phyloP scores from a whole-genome alignment of 2,888 invertebrate species.

The Meiosimyza decipiens region DNA sequence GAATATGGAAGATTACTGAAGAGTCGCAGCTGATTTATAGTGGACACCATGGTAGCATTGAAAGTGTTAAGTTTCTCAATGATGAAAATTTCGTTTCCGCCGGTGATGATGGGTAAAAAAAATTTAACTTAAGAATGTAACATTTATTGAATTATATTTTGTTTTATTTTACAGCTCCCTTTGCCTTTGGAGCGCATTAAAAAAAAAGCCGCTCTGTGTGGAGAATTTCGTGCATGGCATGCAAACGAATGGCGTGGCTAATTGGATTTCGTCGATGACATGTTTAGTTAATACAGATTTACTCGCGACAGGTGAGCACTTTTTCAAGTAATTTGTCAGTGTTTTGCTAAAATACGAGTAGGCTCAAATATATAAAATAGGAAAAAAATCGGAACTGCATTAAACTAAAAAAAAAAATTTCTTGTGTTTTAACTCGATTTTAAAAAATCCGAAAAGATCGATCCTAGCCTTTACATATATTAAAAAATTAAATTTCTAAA shows the following conservation, averaged over 20 bases:
- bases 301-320: slow-evolving; percentile 79
- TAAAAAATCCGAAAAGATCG: too few species aligned
- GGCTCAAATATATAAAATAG: too few species aligned
- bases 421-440: too few species aligned
- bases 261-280: slow-evolving; percentile 89
- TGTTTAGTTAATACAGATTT: slow-evolving; percentile 88
- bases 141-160: background rate
- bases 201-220: slow-evolving; percentile 85
- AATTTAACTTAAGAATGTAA: background rate
- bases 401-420: too few species aligned
- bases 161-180: slow-evolving; percentile 68
- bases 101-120: slow-evolving; percentile 84
- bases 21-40: slow-evolving; percentile 96
- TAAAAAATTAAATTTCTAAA: too few species aligned
- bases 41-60: slow-evolving; percentile 84
- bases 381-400: too few species aligned
- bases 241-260: slow-evolving; percentile 75
- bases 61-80: slow-evolving; percentile 89
- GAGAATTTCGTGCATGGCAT: slow-evolving; percentile 80
- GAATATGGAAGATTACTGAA: slow-evolving; percentile 97
- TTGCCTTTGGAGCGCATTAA: slow-evolving; percentile 83
- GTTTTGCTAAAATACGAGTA: too few species aligned
- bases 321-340: background rate
- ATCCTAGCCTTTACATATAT: too few species aligned
- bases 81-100: slow-evolving; percentile 94